Base-by-base conservation (phyloP, 1,140 invertebrate genomes). In the Drosophila prosaltans region DNA sequence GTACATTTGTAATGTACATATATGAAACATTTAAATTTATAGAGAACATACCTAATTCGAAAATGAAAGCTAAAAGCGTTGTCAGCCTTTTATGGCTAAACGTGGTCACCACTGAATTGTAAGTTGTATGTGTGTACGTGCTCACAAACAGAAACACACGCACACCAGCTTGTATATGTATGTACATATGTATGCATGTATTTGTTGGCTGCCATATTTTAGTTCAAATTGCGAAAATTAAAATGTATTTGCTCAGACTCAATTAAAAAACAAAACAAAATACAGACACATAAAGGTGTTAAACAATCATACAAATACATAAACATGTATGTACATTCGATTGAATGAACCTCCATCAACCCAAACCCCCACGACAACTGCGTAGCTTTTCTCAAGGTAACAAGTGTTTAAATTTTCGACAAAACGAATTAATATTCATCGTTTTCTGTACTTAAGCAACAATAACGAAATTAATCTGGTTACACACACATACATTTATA, bases 321-420 rank as follows among this genome's bases (percentile, higher is more conserved):
- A 24, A 43, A 11, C 62, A 61, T 45, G 11, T 40, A 51, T 43
- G 55, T 39, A 65, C 51, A 65, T 36, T 58, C 69, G 71, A 79
- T 72, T 90, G 75, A 89, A 85, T 89, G 84, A 89, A 89, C 84
- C 81, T 84, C 81, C 85, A 69, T 90, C 81, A 90, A 89, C 85
- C 66, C 77, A 69, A 63, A 21, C 39, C 26, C 57, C 55, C 69
- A 36, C 6, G 59, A 72, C 45, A 76, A 64, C 45, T 51, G 65
- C 70, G 43, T 59, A 41, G 59, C 26, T 21, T 24, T 62, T 21
- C 77, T 70, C 80, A 89, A 89, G 84, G 84, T 89, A 84, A 84
- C 84, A 90, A 89, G 81, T 84, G 84, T 81, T 89, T 88, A 78
- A 88, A 80, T 55, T 78, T 74, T 64, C 69, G 66, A 72, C 73